Evolutionary conservation across 2,888 invertebrate genomes (phyloP), one percentile per base, ranked within the genome.

Genomic region (Sesamia inferens): DNA sequence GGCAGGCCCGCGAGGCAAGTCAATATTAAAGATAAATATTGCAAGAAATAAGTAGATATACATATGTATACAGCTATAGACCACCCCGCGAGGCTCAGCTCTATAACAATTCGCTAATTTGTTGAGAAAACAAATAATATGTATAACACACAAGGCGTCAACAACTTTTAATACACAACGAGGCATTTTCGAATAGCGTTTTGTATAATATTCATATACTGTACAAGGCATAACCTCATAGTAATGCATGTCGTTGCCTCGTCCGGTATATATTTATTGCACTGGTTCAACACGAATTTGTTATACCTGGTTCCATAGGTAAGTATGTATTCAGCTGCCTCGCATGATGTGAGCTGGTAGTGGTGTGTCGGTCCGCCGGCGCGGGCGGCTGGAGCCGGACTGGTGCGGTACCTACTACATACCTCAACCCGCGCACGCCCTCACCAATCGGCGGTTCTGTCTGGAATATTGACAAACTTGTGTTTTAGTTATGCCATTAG

Each of bases 341-440:
- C 79, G 68, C 55, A 19, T 22, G 62, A 8, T 67, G 47, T 57
- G 16, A 47, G 51, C 76, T 39, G n/a, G 69, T 58, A 59, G 54
- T 31, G 24, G 82, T 65, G 70, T 78, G 82, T 71, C 55, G 48
- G 82, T 65, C 51, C 67, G 74, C 51, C 71, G 47, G 68, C 73
- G 74, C 67, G 61, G 48, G 71, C 68, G 63, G 31, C 31, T 31
- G 2, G 31, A 31, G 31, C 59, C 58, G 76, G 64, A 22, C 70
- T 22, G 58, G 59, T 54, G 57, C 71, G 76, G 68, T 76, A 75
- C 81, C 85, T 83, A 84, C 87, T 87, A 86, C 90, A 81, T 86
- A 85, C 88, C 90, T 88, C 90, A 87, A 76, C 89, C 90, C 84
- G 88, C 92, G 85, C 90, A 80, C 91, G 88, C 90, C 88, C 85